Evolutionary conservation across 2,113 vertebrate genomes (phyloP), one percentile per base, ranked within the genome.

Genomic region (Grammomys surdaster): DNA sequence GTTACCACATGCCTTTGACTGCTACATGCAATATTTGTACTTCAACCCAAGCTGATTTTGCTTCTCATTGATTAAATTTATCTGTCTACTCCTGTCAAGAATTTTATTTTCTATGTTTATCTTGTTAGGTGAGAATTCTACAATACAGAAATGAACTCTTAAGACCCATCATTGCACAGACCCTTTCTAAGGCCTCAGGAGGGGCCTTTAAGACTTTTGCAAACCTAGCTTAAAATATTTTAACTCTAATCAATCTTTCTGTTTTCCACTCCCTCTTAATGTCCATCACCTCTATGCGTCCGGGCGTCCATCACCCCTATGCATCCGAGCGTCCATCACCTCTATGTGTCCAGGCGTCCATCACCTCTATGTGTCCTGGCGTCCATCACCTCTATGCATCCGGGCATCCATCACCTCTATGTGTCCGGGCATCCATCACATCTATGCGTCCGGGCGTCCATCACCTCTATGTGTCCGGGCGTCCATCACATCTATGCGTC

Each of bases 1-100:
- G 54, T 84, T 56, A n/a, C 69, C 10, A 56, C 14, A 17, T 16
- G 11, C 20, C 40, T 70, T 95, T 56, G 73, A 75, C 16, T 56
- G 40, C 26, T 77, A 26, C 22, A 58, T 90, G 24, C 14, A 9
- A 92, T 78, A 87, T 90, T n/a, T 19, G 90, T 82, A 43, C 2
- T 31, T 51, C 73, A 36, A 58, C 43, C 67, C 7, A 16, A 69
- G 46, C 84, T 69, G 40, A 90, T 56, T 95, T 94, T 63, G 67
- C 46, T 72, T 92, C 51, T 22, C 87, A 40, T 80, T 4, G 90
- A 84, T 88, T 93, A 88, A 73, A 88, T 95, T 90, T 93, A 75
- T 88, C 28, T 81, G 6, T 90, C 10, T 67, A 24, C 70, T 88
- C 93, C 20, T n/a, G 70, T 84, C 54, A 40, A 69, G 17, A 90